Conservation (phyloP, 2,797 vertebrate genomes). For the Harpagifer antarcticus region DNA sequence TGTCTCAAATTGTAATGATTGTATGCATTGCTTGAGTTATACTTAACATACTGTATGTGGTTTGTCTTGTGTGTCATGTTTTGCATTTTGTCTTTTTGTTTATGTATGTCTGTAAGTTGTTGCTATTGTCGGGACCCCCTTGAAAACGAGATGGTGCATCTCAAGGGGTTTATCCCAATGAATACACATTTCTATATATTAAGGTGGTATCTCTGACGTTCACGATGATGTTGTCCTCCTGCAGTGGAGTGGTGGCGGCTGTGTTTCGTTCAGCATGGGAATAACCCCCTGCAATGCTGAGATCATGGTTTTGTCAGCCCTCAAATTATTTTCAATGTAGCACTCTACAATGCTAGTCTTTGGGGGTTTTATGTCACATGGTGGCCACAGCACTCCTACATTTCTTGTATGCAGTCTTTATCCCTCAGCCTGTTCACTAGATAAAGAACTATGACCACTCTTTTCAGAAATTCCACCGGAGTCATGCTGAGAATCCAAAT, state of each 20-base stretch:
- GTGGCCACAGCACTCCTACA: not conserved
- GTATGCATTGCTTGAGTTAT: too few relatives aligned
- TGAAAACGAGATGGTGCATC: too few relatives aligned
- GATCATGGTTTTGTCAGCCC: not conserved
- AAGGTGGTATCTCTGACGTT: conserved; percentile 36
- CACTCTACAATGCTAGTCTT: not conserved
- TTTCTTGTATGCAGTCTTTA: not conserved
- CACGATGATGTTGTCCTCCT: conserved; percentile 40
- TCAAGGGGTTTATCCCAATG: too few relatives aligned
- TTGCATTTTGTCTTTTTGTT: too few relatives aligned
- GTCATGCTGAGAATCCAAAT: conserved; percentile 4
- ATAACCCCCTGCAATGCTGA: not conserved
- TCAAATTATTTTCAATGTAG: not conserved
- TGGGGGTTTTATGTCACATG: not conserved
- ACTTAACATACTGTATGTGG: too few relatives aligned
- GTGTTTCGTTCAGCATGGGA: conserved; percentile 4
- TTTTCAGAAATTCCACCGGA: not conserved
- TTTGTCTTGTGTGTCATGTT: too few relatives aligned
- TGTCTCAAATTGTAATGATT: too few relatives aligned
- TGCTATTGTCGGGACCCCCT: too few relatives aligned
- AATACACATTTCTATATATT: not conserved
- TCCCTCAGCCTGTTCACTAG: not conserved
- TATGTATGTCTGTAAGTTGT: too few relatives aligned
- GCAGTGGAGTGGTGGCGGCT: conserved; percentile 2
- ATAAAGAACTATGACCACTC: not conserved